Base-by-base conservation (phyloP, 1,140 invertebrate species). In the Psilanteris sp. region DNA sequence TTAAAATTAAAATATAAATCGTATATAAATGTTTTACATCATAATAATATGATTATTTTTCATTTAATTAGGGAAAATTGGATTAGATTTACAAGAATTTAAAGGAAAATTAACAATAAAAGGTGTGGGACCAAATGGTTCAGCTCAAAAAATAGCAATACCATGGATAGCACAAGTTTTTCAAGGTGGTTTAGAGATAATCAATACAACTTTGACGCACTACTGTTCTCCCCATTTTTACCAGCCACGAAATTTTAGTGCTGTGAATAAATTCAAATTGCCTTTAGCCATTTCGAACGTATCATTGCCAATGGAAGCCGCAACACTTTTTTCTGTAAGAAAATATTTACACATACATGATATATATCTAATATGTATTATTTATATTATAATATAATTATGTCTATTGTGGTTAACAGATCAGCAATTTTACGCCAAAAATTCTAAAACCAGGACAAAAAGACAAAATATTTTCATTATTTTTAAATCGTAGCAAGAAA, bases 241-340 rank as follows among this genome's bases (percentile, higher is more conserved):
- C 27, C 84, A 87, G 44, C 78, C 87, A 2, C 85, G 92, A 62
- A 89, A 90, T 68, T 90, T 95, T 61, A 90, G 88, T 55, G 88
- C 94, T 36, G 90, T 91, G 52, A 95, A 95, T 84, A 91, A 91
- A 73, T 95, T 94, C 86, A 90, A 91, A 81, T 89, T 92, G 66
- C 90, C 93, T 22, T 82, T 95, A 52, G 92, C 92, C 37, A 89
- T 95, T 59, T 91, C 92, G 64, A 93, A 93, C 83, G 89, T 93
- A 32, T 91, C 91, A n/a, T 84, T 95, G 78, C 89, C 91, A 11
- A 70, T 87, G 9, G 91, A 93, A 70, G 91, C 91, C 13, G 84
- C 89, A 73, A 80, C 87, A 26, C 90, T 90, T 86, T 94, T 94
- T 89, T 89, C 85, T 68, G 88, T 92, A 85, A 79, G 74, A 76